Conservation (phyloP, 2,113 vertebrate species). For the Cacatua alba region DNA sequence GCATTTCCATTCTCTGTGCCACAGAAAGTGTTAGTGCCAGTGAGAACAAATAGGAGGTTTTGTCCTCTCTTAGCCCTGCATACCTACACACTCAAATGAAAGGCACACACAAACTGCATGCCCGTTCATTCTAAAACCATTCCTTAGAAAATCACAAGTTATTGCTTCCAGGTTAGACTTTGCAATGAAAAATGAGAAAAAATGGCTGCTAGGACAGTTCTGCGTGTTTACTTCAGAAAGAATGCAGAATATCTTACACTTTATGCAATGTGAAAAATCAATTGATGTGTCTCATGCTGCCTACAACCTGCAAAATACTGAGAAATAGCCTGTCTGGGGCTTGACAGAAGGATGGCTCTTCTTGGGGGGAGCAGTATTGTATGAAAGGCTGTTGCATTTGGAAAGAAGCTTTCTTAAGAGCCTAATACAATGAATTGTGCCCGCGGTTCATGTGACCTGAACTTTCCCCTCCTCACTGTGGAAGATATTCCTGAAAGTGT, state of each 20-base stretch:
- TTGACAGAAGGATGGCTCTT: neutral
- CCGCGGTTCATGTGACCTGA: neutral
- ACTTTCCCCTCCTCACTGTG: neutral
- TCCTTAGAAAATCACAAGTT: neutral
- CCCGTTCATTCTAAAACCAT: neutral
- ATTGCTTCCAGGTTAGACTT: neutral
- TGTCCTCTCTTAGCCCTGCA: neutral
- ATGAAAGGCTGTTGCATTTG: neutral
- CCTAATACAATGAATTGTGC: neutral
- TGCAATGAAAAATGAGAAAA: neutral
- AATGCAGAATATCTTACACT: neutral
- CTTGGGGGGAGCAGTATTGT: neutral
- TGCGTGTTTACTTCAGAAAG: neutral
- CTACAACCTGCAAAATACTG: neutral
- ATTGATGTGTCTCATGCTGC: neutral
- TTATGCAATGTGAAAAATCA: neutral
- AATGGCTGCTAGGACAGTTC: neutral
- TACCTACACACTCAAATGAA: neutral
- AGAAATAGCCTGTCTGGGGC: neutral
- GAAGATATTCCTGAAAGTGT: neutral
- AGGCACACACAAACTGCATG: neutral
- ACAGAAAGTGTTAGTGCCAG: neutral
- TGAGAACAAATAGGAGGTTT: neutral
- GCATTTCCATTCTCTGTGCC: neutral
- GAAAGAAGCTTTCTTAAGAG: neutral